Conservation (phyloP, 2,888 invertebrate species). For the Polylopha cassiicola region DNA sequence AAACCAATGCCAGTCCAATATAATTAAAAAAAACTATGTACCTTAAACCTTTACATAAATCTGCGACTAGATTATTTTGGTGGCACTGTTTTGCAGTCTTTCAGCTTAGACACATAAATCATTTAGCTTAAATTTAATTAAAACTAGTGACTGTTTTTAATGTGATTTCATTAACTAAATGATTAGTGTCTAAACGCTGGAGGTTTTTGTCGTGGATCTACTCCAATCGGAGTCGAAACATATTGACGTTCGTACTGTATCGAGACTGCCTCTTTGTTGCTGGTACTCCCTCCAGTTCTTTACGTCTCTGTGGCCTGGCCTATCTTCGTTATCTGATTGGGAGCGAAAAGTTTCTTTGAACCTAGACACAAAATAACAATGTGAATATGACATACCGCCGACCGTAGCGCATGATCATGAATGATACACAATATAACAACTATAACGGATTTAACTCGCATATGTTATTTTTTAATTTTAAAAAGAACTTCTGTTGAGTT, state of each 20-base stretch:
- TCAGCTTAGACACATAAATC: constrained; percentile 14
- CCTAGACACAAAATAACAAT: constrained; percentile 41
- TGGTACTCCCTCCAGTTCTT: constrained; percentile 32
- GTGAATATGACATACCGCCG: constrained; percentile 8
- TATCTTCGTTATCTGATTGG: constrained; percentile 31
- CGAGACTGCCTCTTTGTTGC: constrained; percentile 42
- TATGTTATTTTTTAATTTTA: no score
- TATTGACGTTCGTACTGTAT: constrained; percentile 43
- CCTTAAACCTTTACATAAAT: constrained; percentile 14
- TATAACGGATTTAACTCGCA: neutral
- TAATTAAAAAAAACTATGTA: constrained; percentile 20
- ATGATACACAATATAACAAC: neutral
- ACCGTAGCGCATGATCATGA: neutral
- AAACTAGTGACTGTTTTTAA: neutral
- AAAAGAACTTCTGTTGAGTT: no score
- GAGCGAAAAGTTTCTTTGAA: constrained; percentile 41
- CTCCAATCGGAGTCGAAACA: constrained; percentile 33
- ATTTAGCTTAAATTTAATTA: neutral
- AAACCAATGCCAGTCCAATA: constrained; percentile 5
- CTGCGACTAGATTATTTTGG: no score
- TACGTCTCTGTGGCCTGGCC: constrained; percentile 27
- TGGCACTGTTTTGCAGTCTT: constrained; percentile 4
- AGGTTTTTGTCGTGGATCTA: constrained; percentile 26
- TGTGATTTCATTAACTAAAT: no score
- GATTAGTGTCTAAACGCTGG: constrained; percentile 4